Conservation (phyloP, 2,113 vertebrate species). For the Aegotheles bennettii region DNA sequence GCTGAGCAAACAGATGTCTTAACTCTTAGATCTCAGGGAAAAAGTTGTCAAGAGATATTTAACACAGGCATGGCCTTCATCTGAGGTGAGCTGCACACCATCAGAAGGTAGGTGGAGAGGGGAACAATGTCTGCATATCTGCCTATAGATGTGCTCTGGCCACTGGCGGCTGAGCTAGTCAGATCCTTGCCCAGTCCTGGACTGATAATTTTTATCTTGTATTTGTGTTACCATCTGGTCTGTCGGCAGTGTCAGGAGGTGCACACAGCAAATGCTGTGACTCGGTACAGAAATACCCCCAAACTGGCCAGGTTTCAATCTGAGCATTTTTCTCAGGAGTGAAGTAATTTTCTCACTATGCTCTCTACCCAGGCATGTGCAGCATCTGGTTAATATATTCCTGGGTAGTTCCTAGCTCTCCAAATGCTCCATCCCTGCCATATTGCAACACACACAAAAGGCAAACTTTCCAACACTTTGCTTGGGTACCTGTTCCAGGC, state of each 20-base stretch:
- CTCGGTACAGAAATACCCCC: neutral
- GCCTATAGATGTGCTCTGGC: neutral
- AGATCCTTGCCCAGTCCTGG: neutral
- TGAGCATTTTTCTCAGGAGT: neutral
- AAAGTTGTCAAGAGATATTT: neutral
- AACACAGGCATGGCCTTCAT: neutral
- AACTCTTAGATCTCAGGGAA: neutral
- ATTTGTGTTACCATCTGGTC: neutral
- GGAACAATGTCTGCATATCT: fast-evolving
- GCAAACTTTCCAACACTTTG: constrained; percentile 28
- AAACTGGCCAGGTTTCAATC: neutral
- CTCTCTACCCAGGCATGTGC: constrained; percentile 29
- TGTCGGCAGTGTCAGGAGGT: neutral
- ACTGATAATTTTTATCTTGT: neutral
- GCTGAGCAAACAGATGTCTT: neutral
- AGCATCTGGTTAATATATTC: constrained; percentile 63
- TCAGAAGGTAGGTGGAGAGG: neutral
- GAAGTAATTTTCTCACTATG: constrained; percentile 31
- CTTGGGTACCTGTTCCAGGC: constrained; percentile 56
- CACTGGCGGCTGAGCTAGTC: neutral
- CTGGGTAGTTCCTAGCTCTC: constrained; percentile 29
- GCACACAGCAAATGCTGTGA: neutral
- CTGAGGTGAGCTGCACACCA: neutral
- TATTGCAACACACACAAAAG: constrained; percentile 24
- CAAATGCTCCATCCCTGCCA: constrained; percentile 1